Evolutionary conservation across 2,888 invertebrate species (phyloP).

Genomic region (Odontomyia ornata): DNA sequence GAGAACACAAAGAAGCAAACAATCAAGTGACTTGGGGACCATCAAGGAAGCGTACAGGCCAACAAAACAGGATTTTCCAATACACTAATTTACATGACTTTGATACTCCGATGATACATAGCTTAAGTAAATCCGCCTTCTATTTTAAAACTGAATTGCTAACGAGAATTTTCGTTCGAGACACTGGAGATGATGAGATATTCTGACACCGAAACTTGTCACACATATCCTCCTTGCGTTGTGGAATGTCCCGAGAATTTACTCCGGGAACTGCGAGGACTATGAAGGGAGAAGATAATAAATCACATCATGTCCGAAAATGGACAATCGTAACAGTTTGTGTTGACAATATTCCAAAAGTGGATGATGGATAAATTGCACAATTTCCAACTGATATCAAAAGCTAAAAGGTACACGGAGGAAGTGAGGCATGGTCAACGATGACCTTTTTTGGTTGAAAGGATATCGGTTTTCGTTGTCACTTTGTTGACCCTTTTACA

Average conservation of each 20-base stretch:
- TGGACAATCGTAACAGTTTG: slow-evolving; percentile 40
- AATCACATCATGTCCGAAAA: slow-evolving; percentile 36
- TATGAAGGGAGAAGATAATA: slow-evolving; percentile 4
- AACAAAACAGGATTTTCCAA: slow-evolving; percentile 19
- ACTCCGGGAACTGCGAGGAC: too few species aligned
- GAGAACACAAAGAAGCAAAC: slow-evolving; percentile 14
- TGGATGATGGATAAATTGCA: not conserved
- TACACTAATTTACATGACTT: slow-evolving; percentile 43
- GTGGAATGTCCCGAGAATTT: slow-evolving; percentile 2
- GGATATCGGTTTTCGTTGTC: not conserved
- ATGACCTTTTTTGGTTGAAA: not conserved
- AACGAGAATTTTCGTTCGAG: slow-evolving; percentile 1
- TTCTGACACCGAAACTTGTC: not conserved
- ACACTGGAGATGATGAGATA: not conserved
- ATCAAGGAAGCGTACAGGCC: not conserved
- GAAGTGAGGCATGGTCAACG: not conserved
- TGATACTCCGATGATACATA: slow-evolving; percentile 33
- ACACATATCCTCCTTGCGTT: too few species aligned
- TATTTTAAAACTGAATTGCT: slow-evolving; percentile 5
- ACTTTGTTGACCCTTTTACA: not conserved
- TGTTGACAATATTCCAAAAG: slow-evolving; percentile 36
- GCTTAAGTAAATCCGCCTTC: not conserved
- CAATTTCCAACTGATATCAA: not conserved
- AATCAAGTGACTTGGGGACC: not conserved
- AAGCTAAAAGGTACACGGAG: not conserved